These are phyloP conservation scores for Rhodeus uyekii DNA, from an alignment of 2,797 vertebrate species.

Conservation along the genomic window DNA sequence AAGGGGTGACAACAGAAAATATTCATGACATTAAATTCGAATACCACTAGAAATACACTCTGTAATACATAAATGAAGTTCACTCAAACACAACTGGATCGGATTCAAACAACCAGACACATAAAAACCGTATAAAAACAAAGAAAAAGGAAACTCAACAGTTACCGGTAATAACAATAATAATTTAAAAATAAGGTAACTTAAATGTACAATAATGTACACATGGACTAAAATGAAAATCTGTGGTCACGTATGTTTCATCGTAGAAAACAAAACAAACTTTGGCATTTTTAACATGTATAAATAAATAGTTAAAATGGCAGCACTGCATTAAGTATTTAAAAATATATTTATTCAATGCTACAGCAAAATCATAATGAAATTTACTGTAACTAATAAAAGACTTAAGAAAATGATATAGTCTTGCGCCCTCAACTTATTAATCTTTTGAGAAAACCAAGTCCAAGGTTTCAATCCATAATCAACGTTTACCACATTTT, in stretches of 20 bases:
- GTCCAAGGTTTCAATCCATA: slow-evolving; percentile 1
- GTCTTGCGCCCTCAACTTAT: slow-evolving; percentile 20
- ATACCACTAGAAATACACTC: not conserved
- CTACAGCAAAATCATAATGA: slow-evolving; percentile 46
- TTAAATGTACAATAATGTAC: slow-evolving; percentile 19
- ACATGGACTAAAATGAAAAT: slow-evolving; percentile 35
- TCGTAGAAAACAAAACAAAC: slow-evolving; percentile 54
- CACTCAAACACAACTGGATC: not conserved
- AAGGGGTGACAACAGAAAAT: not conserved
- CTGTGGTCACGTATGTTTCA: slow-evolving; percentile 39
- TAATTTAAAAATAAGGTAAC: slow-evolving; percentile 40
- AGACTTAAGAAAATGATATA: slow-evolving; percentile 26
- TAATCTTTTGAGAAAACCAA: not conserved
- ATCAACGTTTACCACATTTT: not conserved
- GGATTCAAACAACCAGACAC: slow-evolving; percentile 3
- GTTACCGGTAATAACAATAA: not conserved
- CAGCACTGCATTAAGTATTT: slow-evolving; percentile 23
- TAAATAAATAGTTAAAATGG: slow-evolving; percentile 63
- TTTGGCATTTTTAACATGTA: slow-evolving; percentile 68
- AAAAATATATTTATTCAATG: slow-evolving; percentile 42
- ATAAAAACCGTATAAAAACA: not conserved
- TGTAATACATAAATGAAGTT: not conserved
- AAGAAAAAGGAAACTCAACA: not conserved
- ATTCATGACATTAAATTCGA: not conserved
- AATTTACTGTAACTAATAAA: slow-evolving; percentile 41